Conservation (phyloP, 37 sponge, comb jelly and placozoan species). For the Geodia barretti region DNA sequence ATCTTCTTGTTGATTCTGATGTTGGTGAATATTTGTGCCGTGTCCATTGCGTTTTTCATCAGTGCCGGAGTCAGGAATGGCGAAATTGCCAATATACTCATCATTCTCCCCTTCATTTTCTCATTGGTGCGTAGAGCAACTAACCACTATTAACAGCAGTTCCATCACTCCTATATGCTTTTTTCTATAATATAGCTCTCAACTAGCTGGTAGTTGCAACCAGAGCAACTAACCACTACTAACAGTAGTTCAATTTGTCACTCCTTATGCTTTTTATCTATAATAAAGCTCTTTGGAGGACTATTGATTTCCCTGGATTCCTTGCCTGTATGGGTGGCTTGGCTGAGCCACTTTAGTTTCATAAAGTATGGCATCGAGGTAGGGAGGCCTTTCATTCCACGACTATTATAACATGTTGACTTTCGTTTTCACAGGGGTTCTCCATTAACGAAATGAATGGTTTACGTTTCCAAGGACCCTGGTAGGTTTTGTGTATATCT, state of each 20-base stretch:
- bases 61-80: constrained; percentile 59
- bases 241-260: too few species aligned
- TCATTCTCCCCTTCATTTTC: constrained; percentile 60
- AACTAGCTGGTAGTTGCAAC: too few species aligned
- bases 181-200: too few species aligned
- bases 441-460: constrained; percentile 17
- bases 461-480: not conserved
- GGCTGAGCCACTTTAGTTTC: constrained; percentile 67
- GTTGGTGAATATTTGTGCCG: constrained; percentile 46
- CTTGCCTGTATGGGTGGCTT: constrained; percentile 55
- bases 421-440: not conserved
- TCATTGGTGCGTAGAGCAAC: constrained; percentile 64
- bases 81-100: constrained; percentile 59
- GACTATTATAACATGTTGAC: not conserved
- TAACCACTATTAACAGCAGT: too few species aligned
- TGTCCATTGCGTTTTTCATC: constrained; percentile 55
- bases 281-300: constrained; percentile 86
- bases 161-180: too few species aligned
- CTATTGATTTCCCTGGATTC: constrained; percentile 54
- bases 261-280: too few species aligned
- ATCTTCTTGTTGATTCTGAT: constrained; percentile 54
- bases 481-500: not conserved
- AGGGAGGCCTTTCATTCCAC: not conserved
- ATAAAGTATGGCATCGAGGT: constrained; percentile 58
- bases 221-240: too few species aligned